Evolutionary conservation across 2,797 vertebrate genomes (phyloP).

Genomic region (Astyanax mexicanus): DNA sequence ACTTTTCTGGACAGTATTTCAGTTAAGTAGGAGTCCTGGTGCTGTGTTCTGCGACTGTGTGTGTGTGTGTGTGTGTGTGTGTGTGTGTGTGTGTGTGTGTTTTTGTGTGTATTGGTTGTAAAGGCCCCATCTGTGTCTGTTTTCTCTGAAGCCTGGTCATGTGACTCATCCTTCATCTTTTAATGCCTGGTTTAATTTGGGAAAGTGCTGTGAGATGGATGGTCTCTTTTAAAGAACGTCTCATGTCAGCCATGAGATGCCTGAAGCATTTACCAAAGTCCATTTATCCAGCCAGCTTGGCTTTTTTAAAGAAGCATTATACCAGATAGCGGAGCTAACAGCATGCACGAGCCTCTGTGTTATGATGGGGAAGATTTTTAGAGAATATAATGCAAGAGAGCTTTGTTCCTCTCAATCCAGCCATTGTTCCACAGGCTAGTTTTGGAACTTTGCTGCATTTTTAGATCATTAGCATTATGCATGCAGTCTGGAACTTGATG

Average conservation of each 20-base stretch:
- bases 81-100: neutral
- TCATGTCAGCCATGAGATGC: slow-evolving; percentile 29
- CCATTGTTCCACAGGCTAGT: neutral
- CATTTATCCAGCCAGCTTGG: slow-evolving; percentile 20
- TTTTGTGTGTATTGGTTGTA: neutral
- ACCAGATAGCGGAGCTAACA: neutral
- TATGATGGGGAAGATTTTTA: neutral
- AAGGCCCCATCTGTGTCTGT: slow-evolving; percentile 50
- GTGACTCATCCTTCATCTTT: slow-evolving; percentile 37
- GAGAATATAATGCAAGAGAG: neutral
- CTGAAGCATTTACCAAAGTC: slow-evolving; percentile 16
- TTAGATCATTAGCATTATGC: neutral
- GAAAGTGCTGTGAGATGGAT: slow-evolving; percentile 54
- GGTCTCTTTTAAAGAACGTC: slow-evolving; percentile 33
- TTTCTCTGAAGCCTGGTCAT: slow-evolving; percentile 42
- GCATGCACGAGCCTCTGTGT: neutral
- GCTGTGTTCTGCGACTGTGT: neutral
- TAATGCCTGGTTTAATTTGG: slow-evolving; percentile 48
- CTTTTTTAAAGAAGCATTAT: slow-evolving; percentile 24
- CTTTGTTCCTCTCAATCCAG: neutral
- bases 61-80: neutral
- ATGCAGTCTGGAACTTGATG: neutral
- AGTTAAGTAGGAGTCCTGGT: slow-evolving; percentile 60
- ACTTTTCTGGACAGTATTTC: slow-evolving; percentile 76
- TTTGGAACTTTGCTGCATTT: neutral